Evolutionary conservation across 1,140 invertebrate species (phyloP).

Genomic region (Diorhabda carinulata): DNA sequence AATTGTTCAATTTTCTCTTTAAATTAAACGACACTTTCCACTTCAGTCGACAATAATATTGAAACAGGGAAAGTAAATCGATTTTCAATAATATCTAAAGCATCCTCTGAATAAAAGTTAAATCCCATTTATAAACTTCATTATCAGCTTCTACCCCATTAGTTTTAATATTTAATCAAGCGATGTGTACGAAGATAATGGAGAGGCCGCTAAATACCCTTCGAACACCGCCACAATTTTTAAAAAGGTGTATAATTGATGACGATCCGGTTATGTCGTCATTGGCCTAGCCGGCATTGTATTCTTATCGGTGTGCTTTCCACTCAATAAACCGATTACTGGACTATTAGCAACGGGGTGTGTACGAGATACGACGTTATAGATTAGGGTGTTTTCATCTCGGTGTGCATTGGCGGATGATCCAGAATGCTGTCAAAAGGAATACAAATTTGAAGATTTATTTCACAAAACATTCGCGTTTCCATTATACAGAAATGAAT

Average conservation of each 20-base stretch:
- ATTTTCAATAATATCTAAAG: not conserved
- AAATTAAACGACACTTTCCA: not conserved
- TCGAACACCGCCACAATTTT: constrained; percentile 9
- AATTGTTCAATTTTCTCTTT: too few relatives aligned
- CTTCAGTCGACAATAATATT: constrained; percentile 1
- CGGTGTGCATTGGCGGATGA: not conserved
- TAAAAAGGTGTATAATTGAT: constrained; percentile 19
- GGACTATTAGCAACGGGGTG: constrained; percentile 17
- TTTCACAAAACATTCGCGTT: too few relatives aligned
- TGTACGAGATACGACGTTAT: constrained; percentile 7
- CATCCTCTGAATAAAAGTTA: not conserved
- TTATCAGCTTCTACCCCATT: constrained; percentile 17
- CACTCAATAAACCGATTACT: constrained; percentile 21
- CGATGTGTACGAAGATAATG: constrained; percentile 14
- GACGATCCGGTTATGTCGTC: not conserved
- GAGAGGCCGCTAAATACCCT: not conserved
- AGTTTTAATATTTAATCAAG: constrained; percentile 13
- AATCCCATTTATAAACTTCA: not conserved
- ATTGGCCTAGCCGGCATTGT: constrained; percentile 7
- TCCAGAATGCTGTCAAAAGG: too few relatives aligned
- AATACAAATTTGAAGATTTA: too few relatives aligned
- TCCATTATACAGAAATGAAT: too few relatives aligned
- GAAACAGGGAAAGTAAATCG: not conserved
- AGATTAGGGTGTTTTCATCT: not conserved
- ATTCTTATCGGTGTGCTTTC: constrained; percentile 17